phyloP scores from a whole-genome alignment of 2,113 vertebrate genomes.

The Pholis gunnellus region DNA sequence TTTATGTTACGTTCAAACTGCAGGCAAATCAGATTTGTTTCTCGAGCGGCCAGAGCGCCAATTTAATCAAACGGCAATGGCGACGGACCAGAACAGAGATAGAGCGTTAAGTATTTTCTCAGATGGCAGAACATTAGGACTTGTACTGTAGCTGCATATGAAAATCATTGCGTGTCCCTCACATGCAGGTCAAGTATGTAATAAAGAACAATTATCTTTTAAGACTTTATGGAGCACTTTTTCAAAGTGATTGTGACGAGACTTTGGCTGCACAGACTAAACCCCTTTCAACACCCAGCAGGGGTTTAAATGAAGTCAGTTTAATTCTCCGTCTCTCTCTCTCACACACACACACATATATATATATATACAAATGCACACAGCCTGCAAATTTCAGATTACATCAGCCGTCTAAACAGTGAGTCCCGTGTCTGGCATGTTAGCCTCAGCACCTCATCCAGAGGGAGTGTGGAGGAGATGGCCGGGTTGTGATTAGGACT shows the following conservation, averaged over 20 bases:
- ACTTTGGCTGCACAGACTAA: conserved; percentile 31
- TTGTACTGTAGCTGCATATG: conserved; percentile 41
- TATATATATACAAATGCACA: conserved; percentile 19
- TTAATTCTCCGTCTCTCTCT: conserved; percentile 23
- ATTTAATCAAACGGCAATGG: conserved; percentile 51
- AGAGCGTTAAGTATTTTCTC: conserved; percentile 63
- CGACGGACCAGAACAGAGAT: conserved; percentile 52
- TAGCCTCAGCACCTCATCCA: conserved; percentile 59
- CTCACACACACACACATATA: conserved; percentile 5
- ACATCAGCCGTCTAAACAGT: conserved; percentile 61
- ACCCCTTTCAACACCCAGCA: conserved; percentile 30
- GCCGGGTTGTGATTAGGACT: conserved; percentile 20
- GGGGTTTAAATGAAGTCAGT: conserved; percentile 56
- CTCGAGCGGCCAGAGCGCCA: too few species aligned
- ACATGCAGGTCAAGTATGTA: conserved; percentile 44
- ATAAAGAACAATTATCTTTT: conserved; percentile 62
- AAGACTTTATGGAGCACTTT: conserved; percentile 46
- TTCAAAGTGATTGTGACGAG: conserved; percentile 31
- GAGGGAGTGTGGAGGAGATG: conserved; percentile 33
- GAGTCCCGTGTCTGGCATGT: conserved; percentile 52
- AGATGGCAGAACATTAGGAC: conserved; percentile 64
- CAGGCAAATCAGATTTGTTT: too few species aligned
- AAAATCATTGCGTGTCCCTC: conserved; percentile 40
- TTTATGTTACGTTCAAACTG: background rate
- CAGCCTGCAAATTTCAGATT: conserved; percentile 45